phyloP scores from a whole-genome alignment of 2,113 vertebrate species.

The Leucopternis melanops region DNA sequence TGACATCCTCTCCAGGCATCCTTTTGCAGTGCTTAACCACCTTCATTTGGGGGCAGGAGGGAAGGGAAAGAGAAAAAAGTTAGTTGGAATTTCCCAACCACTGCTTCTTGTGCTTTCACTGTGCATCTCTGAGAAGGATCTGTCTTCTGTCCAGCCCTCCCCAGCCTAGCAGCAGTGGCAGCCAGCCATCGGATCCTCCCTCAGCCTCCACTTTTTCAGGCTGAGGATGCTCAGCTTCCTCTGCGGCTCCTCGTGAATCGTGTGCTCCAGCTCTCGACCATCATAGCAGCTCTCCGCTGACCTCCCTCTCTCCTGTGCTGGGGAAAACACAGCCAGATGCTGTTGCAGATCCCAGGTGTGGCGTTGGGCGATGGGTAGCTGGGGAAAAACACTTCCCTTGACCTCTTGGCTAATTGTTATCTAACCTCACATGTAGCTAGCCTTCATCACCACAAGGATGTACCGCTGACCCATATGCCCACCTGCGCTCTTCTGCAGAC shows the following conservation, averaged over 20 bases:
- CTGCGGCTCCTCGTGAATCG: fast-evolving
- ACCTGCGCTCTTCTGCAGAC: background rate
- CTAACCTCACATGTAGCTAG: background rate
- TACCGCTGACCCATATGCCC: background rate
- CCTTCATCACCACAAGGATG: background rate
- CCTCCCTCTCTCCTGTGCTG: background rate
- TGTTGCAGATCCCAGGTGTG: background rate
- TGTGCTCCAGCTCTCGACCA: fast-evolving
- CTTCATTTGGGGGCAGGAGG: background rate
- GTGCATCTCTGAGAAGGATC: background rate
- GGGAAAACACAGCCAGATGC: background rate
- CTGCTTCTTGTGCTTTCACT: background rate
- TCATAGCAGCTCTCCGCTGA: background rate
- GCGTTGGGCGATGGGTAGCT: background rate
- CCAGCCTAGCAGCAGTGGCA: background rate
- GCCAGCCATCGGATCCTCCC: background rate
- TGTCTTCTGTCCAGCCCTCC: background rate
- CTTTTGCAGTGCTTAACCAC: background rate
- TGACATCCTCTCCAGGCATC: background rate
- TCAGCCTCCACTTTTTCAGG: background rate
- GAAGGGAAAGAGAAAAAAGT: background rate
- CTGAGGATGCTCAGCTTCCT: background rate
- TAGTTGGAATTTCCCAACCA: background rate
- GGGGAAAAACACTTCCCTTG: background rate
- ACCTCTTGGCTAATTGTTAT: background rate